These are phyloP conservation scores for Ctena decussata DNA, from an alignment of 2,888 invertebrate genomes.

Conservation along the genomic window DNA sequence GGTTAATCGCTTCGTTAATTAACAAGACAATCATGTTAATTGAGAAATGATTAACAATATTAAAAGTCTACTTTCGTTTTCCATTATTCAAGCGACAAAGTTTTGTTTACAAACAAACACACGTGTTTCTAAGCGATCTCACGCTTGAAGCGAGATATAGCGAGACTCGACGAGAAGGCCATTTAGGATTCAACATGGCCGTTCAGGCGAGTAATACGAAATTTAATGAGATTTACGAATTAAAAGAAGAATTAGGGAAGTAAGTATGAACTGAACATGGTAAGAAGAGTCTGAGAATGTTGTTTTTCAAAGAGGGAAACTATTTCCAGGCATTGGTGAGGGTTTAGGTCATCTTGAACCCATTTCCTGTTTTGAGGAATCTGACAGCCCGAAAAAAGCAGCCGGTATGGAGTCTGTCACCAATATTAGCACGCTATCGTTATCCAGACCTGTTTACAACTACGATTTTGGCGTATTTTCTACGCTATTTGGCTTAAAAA, in stretches of 20 bases:
- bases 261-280: slow-evolving; percentile 89
- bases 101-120: slow-evolving; percentile 49
- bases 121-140: slow-evolving; percentile 63
- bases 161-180: slow-evolving; percentile 79
- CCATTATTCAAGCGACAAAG: not conserved
- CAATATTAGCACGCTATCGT: not conserved
- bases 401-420: slow-evolving; percentile 5
- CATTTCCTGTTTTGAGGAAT: slow-evolving; percentile 36
- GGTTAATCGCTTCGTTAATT: no score
- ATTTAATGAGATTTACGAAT: slow-evolving; percentile 99
- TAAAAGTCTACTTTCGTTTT: no score
- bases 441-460: no score
- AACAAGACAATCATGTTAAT: no score
- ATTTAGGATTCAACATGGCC: slow-evolving; percentile 86
- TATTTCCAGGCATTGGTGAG: not conserved
- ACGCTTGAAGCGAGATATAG: slow-evolving; percentile 68
- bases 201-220: slow-evolving; percentile 93
- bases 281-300: not conserved
- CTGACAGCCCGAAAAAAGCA: slow-evolving; percentile 25
- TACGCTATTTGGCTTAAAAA: no score
- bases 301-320: no score
- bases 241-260: slow-evolving; percentile 99
- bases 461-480: no score
- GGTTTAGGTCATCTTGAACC: not conserved
- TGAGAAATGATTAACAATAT: no score